Evolutionary conservation across 1,140 invertebrate genomes (phyloP).

Genomic region (Probaryconus sp.): DNA sequence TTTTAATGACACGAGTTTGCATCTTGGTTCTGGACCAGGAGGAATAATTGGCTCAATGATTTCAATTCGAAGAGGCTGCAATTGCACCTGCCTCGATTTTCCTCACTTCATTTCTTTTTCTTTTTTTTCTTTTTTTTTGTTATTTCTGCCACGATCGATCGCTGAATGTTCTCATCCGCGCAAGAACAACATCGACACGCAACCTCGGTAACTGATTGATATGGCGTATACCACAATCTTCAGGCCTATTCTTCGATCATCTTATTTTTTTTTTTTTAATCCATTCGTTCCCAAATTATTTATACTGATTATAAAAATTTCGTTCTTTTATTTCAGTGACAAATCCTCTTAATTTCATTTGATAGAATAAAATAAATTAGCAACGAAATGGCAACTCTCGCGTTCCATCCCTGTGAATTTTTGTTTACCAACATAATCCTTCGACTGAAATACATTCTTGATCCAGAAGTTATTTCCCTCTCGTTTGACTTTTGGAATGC

Average conservation of each 20-base stretch:
- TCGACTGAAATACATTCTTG: too few species aligned
- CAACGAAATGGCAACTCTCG: too few species aligned
- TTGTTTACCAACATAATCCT: too few species aligned
- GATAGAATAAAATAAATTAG: too few species aligned
- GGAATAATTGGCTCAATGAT: conserved; percentile 41
- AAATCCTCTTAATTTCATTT: too few species aligned
- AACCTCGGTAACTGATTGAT: conserved; percentile 40
- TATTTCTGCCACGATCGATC: conserved; percentile 16
- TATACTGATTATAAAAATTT: too few species aligned
- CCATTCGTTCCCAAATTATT: too few species aligned
- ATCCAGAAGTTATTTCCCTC: conserved; percentile 19
- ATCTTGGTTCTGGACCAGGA: background rate
- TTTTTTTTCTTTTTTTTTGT: too few species aligned
- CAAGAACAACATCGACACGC: conserved; percentile 22
- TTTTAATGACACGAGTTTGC: background rate
- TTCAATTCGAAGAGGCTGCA: conserved; percentile 12
- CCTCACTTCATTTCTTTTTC: too few species aligned
- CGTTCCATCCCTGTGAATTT: too few species aligned
- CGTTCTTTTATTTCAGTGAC: too few species aligned
- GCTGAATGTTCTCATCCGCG: conserved; percentile 17
- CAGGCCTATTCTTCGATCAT: background rate
- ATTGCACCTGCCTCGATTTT: conserved; percentile 43
- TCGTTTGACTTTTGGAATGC: conserved; percentile 46
- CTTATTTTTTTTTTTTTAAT: too few species aligned
- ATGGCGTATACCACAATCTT: conserved; percentile 10